These are phyloP conservation scores for Hemicrepidius hirtus DNA, from an alignment of 2,888 invertebrate species.

Conservation along the genomic window DNA sequence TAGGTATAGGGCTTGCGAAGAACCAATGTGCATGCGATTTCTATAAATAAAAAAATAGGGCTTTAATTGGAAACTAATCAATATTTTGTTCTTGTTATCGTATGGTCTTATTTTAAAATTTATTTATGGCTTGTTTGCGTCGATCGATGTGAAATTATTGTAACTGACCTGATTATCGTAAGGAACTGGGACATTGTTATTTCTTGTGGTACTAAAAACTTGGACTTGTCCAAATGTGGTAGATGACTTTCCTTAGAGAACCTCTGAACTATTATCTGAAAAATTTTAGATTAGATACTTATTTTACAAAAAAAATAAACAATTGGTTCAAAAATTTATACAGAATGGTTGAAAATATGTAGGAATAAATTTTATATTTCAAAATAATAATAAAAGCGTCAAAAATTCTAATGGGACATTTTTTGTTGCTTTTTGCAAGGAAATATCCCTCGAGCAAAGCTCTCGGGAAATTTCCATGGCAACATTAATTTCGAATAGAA, in stretches of 20 bases:
- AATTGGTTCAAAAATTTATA: no score
- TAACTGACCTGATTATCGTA: slow-evolving; percentile 85
- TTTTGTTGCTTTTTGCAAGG: no score
- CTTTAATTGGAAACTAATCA: neutral
- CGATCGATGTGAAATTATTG: neutral
- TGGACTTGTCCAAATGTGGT: slow-evolving; percentile 87
- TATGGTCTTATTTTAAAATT: slow-evolving; percentile 6
- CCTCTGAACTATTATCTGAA: slow-evolving; percentile 88
- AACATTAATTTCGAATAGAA: no score
- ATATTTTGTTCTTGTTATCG: slow-evolving; percentile 13
- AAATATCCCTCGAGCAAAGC: no score
- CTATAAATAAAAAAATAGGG: slow-evolving; percentile 60
- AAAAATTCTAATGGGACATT: no score
- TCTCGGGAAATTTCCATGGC: no score
- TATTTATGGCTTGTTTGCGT: slow-evolving; percentile 25
- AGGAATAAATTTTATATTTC: no score
- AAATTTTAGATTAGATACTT: slow-evolving; percentile 51
- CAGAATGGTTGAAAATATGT: no score
- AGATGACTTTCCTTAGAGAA: slow-evolving; percentile 86
- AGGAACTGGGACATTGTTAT: slow-evolving; percentile 92
- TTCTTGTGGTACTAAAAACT: slow-evolving; percentile 92
- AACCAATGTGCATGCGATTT: slow-evolving; percentile 76
- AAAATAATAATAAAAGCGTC: no score
- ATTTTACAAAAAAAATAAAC: no score
- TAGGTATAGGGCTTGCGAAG: slow-evolving; percentile 86